Conservation (phyloP, 1,140 invertebrate genomes). For the Nymphalis io region DNA sequence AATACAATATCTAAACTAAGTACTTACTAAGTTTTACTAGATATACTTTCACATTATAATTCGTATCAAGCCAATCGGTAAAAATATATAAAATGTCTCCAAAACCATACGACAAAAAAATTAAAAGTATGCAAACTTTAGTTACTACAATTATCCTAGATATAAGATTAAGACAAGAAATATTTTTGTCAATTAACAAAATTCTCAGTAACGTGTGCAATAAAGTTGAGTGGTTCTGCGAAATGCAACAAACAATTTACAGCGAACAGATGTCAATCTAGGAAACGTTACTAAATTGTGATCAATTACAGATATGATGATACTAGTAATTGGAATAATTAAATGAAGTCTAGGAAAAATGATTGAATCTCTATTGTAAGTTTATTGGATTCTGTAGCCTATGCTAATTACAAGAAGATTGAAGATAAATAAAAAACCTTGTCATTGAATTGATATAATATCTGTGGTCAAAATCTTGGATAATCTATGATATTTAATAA, state of each 20-base stretch:
- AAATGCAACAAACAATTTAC: constrained; percentile 16
- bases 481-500: no score
- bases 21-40: no score
- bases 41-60: no score
- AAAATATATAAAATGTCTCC: no score
- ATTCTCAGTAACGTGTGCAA: constrained; percentile 11
- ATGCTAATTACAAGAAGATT: background rate
- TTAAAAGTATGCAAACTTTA: no score
- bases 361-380: background rate
- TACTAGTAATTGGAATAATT: background rate
- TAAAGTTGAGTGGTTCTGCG: constrained; percentile 13
- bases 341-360: background rate
- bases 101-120: no score
- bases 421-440: no score
- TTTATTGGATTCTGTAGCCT: background rate
- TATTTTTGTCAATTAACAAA: constrained; percentile 21
- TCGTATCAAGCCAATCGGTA: no score
- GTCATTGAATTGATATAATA: no score
- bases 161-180: constrained; percentile 10
- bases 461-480: no score
- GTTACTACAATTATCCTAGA: constrained; percentile 4
- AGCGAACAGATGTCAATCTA: constrained; percentile 23
- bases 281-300: constrained; percentile 18
- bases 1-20: no score
- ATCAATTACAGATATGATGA: background rate